Evolutionary conservation across 2,888 invertebrate genomes (phyloP).

Genomic region (Congeria kusceri): DNA sequence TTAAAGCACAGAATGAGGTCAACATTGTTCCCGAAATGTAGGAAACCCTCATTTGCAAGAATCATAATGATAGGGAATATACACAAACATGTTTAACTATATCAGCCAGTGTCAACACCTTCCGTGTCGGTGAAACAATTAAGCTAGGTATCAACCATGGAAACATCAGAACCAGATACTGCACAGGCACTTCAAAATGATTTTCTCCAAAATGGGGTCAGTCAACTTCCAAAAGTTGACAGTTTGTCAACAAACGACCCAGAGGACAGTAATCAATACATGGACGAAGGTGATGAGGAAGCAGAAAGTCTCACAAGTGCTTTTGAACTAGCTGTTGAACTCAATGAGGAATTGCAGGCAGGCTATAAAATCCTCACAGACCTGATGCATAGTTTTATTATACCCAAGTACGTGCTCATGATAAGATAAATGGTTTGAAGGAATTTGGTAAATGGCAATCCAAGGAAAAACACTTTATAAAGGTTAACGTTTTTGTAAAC

Average conservation of each 20-base stretch:
- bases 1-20: constrained; percentile 39
- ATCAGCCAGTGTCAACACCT: too few species aligned
- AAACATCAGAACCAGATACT: constrained; percentile 4
- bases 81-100: constrained; percentile 37
- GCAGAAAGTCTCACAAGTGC: constrained; percentile 23
- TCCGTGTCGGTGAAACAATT: neutral
- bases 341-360: constrained; percentile 79
- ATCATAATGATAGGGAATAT: constrained; percentile 29
- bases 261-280: constrained; percentile 34
- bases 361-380: constrained; percentile 85
- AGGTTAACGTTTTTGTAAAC: neutral
- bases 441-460: constrained; percentile 85
- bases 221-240: constrained; percentile 59
- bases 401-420: too few species aligned
- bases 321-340: constrained; percentile 44
- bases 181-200: neutral
- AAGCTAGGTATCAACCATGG: constrained; percentile 17
- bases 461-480: constrained; percentile 79
- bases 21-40: constrained; percentile 46
- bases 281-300: constrained; percentile 49
- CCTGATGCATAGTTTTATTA: too few species aligned
- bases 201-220: constrained; percentile 33
- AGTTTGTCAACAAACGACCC: constrained; percentile 59
- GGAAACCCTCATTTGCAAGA: constrained; percentile 52
- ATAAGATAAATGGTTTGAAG: constrained; percentile 83